Evolutionary conservation across 2,888 invertebrate species (phyloP).

Genomic region (Zonitis immaculata): DNA sequence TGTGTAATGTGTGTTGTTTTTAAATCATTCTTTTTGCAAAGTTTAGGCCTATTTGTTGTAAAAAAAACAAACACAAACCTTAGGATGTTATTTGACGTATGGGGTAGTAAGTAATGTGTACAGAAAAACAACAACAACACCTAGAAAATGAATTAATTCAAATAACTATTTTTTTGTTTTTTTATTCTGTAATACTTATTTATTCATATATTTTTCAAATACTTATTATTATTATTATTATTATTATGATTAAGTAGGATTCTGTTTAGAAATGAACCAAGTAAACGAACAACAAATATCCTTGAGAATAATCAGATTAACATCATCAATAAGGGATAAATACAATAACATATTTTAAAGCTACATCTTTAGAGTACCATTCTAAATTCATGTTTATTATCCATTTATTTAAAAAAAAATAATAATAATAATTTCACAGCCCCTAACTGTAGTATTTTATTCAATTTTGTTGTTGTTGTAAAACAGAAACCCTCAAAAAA

Average conservation of each 20-base stretch:
- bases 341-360: conserved; percentile 23
- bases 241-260: conserved; percentile 22
- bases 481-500: conserved; percentile 2
- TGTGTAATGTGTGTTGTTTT: background rate
- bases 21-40: background rate
- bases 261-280: conserved; percentile 17
- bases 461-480: conserved; percentile 12
- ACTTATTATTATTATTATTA: conserved; percentile 21
- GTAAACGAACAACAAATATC: conserved; percentile 16
- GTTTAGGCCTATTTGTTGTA: background rate
- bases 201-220: conserved; percentile 8
- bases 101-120: conserved; percentile 39
- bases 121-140: conserved; percentile 38
- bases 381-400: conserved; percentile 8
- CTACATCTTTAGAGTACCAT: conserved; percentile 10
- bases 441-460: conserved; percentile 32
- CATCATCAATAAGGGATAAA: conserved; percentile 14
- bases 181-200: background rate
- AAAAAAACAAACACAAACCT: conserved; percentile 30
- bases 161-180: conserved; percentile 24
- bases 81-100: conserved; percentile 31
- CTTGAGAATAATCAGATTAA: conserved; percentile 22
- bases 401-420: too few species aligned
- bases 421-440: conserved; percentile 39
- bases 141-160: conserved; percentile 37